Evolutionary conservation across 2,113 vertebrate genomes (phyloP), one percentile per base, ranked within the genome.

Genomic region (Xenopus borealis): DNA sequence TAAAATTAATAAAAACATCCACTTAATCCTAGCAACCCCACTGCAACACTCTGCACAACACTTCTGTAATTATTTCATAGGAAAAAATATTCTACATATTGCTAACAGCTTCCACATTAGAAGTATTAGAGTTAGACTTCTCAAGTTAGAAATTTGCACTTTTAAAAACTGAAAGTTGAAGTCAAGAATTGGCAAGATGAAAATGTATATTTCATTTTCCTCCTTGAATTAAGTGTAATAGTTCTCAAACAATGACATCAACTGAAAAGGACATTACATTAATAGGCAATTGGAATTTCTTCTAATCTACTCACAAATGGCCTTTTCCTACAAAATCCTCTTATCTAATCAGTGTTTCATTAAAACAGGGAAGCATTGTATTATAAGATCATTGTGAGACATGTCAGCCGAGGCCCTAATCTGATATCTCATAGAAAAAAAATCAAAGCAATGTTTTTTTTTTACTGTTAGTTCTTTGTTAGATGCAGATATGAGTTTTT

Each of bases 321-420:
- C 62, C 62, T 63, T 33, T 27, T 65, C 45, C 12, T 45, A 65
- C 33, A 44, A 45, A 17, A 45, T 12, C 30, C 30, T 45, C 63
- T 65, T n/a, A 65, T 65, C 40, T 65, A 65, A 65, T 65, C 63
- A 65, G 33, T 12, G n/a, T 65, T 65, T 45, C 63, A 45, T 45
- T 65, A 65, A 65, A 45, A 40, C 33, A 11, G 33, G 4, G 16
- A 65, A 45, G 16, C 16, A 19, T 44, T 65, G 33, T 65, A 44
- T 65, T 44, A 65, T 17, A 17, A 65, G n/a, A 17, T 9, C 40
- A 18, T 18, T 18, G 16, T 63, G 17, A 40, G 45, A 65, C 14
- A n/a, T 65, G 33, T 18, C 30, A 10, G 30, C n/a, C 16, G 40
- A 14, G 63, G 23, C 4, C 33, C 14, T 65, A n/a, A 65, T 65